Base-by-base conservation (phyloP, 2,888 invertebrate species). In the Drosophila aldrichi region DNA sequence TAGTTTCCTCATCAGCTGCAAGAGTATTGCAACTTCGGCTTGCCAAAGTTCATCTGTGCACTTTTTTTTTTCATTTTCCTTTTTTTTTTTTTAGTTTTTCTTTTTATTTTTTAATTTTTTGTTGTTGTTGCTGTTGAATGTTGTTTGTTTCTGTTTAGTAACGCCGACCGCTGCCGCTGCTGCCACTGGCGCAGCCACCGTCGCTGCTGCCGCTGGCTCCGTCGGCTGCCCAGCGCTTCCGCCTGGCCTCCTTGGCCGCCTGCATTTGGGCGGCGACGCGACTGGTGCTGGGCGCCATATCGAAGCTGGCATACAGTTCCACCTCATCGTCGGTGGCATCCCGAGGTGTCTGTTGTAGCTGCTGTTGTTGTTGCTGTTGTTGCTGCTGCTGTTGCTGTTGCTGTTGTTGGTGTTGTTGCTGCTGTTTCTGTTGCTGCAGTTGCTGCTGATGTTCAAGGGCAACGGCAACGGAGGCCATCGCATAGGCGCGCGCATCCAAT, bases 251-350 rank as follows among this genome's bases (percentile, higher is more conserved):
- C 75, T 91, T 91, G 73, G 91, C 91, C 32, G 91, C 90, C 70
- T 91, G 91, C 91, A 91, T 90, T 76, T 91, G 91, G 57, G 89
- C 90, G 25, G 88, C 88, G 66, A 80, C 90, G 0, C 90, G 91
- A 63, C 92, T 91, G 18, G 91, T 91, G 74, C 88, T 88, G 38
- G 91, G 90, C 12, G 82, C 82, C 66, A 69, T 64, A 18, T 92
- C 91, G 41, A 89, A 89, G 68, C 81, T 89, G 74, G 91, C 91
- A 57, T 91, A 91, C 38, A 91, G 87, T 80, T 92, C 91, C 65
- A 91, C 91, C 63, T 91, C 91, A 36, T 90, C 90, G 58, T 91
- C 91, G 82, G 86, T 79, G 58, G 90, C 82, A 49, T 91, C 91
- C 54, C 89, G 89, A 6, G 66, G 63, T 8, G 48, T 32, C 10